Conservation (phyloP, 2,888 invertebrate genomes). For the Calameuta pallipes region DNA sequence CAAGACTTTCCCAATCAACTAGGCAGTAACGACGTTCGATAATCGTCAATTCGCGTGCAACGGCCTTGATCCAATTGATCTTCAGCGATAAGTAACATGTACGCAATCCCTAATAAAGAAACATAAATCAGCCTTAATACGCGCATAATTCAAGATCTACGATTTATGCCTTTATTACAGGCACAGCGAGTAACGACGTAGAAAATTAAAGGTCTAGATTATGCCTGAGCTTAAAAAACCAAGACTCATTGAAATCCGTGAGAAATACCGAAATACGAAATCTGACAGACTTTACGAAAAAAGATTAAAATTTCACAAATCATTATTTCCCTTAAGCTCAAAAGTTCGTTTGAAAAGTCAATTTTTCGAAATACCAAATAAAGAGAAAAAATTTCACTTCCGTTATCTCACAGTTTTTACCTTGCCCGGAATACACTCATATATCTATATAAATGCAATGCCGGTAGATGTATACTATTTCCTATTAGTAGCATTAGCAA, state of each 20-base stretch:
- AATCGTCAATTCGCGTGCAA: neutral
- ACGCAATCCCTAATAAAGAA: conserved; percentile 16
- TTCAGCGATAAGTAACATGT: neutral
- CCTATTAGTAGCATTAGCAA: neutral
- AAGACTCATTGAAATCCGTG: neutral
- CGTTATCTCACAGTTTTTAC: neutral
- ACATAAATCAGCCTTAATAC: conserved; percentile 36
- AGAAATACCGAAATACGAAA: neutral
- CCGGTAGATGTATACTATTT: neutral
- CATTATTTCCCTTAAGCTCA: neutral
- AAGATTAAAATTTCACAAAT: neutral
- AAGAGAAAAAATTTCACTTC: neutral
- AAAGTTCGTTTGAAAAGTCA: neutral
- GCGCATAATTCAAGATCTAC: conserved; percentile 43
- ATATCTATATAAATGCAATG: neutral
- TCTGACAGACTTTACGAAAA: neutral
- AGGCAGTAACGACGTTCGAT: neutral
- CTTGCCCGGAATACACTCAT: neutral
- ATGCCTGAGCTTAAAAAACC: conserved; percentile 12
- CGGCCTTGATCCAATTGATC: neutral
- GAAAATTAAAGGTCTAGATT: conserved; percentile 37
- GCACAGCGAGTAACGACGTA: conserved; percentile 25
- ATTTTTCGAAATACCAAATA: neutral
- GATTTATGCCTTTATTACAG: conserved; percentile 46
- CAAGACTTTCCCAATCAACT: neutral